Evolutionary conservation across 2,888 invertebrate species (phyloP), one percentile per base, ranked within the genome.

Genomic region (Tanypteryx hageni): DNA sequence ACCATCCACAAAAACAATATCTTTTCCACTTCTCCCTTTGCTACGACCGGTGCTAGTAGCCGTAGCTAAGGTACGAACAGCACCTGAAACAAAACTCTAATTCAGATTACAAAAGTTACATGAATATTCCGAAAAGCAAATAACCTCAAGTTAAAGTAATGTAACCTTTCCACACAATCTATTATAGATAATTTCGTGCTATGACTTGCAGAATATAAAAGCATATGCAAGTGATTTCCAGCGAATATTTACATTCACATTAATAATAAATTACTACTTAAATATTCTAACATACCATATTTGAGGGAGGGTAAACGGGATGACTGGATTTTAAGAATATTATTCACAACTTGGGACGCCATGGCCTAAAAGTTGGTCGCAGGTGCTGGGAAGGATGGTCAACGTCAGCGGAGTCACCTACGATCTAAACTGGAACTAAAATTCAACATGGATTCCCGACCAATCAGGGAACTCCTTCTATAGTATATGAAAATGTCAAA

Each of bases 1-100:
- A 92, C 99, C 99, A 95, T 99, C 99, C n/a, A 99, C 98, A 92
- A 99, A 96, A 31, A 99, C 99, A 94, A 99, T 97, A 96, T 99
- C 98, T 95, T 97, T 97, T 92, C 97, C 97, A 0, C 96, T 96
- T 94, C 96, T 96, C 94, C 97, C 96, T 5, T 96, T 95, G 10
- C 18, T 27, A 44, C 64, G 61, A 1, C 44, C 64, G 27, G 18
- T 64, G 44, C 61, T 27, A 16, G 89, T 18, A 31, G 89, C 61
- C 18, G 64, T 44, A 56, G 89, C 18, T 7, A 83, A 56, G 2
- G 57, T 10, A 10, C 89, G 89, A 68, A 89, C 68, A 13, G 89
- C 64, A 18, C 31, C 44, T n/a, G 16, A 13, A 13, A 27, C 11
- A n/a, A n/a, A 9, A 18, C 18, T 13, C 10, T 44, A 10, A 44